phyloP scores from a whole-genome alignment of 2,888 invertebrate genomes.

The Nephrocerus scutellatus region DNA sequence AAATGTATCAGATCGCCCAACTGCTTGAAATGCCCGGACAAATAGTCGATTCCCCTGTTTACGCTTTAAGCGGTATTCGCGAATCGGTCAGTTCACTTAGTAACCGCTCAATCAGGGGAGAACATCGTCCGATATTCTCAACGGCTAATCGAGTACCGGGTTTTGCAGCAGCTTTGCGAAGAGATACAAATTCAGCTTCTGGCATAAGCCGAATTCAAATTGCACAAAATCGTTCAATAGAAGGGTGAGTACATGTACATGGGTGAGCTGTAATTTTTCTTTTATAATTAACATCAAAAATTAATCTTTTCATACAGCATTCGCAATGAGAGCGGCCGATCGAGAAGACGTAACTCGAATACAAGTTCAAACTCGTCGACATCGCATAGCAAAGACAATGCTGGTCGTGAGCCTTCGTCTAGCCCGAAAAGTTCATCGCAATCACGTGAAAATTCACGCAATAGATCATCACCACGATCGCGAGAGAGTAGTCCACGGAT shows the following conservation, averaged over 20 bases:
- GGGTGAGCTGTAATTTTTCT: too few species aligned
- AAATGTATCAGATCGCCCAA: constrained; percentile 92
- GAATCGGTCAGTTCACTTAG: constrained; percentile 28
- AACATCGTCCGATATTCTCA: constrained; percentile 53
- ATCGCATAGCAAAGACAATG: constrained; percentile 22
- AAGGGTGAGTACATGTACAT: constrained; percentile 33
- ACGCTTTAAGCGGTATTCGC: constrained; percentile 36
- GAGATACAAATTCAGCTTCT: constrained; percentile 39
- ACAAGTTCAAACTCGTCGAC: constrained; percentile 47
- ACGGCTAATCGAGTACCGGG: constrained; percentile 50
- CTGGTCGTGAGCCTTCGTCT: constrained; percentile 43
- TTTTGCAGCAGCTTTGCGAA: constrained; percentile 54
- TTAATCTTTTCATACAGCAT: constrained; percentile 25
- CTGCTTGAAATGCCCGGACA: constrained; percentile 71
- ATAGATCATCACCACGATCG: constrained; percentile 48
- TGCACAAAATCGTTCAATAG: constrained; percentile 42
- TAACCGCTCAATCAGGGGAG: constrained; percentile 34
- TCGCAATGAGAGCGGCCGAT: constrained; percentile 37
- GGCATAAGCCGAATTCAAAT: constrained; percentile 45
- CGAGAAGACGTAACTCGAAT: constrained; percentile 49
- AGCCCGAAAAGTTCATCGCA: constrained; percentile 47
- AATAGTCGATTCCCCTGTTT: constrained; percentile 37
- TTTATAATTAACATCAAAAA: background rate
- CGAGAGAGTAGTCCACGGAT: constrained; percentile 65
- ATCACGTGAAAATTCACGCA: constrained; percentile 41